These are phyloP conservation scores for Zingel zingel DNA, from an alignment of 2,113 vertebrate species.

Conservation along the genomic window DNA sequence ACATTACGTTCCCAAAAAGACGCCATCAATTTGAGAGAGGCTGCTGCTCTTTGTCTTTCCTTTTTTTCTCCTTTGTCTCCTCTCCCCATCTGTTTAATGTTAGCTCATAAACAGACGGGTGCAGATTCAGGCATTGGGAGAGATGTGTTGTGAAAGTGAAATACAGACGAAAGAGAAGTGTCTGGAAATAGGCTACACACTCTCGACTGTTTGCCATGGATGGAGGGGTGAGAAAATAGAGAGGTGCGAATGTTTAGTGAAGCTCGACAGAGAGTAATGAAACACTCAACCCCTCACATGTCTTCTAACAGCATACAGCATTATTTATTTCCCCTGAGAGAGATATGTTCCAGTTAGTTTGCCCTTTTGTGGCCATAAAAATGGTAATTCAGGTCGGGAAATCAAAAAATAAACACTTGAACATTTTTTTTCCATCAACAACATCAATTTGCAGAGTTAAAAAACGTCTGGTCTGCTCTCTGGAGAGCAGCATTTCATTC, in stretches of 20 bases:
- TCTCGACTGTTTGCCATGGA: conserved; percentile 50
- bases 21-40: conserved; percentile 35
- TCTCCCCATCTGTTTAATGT: conserved; percentile 66
- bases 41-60: conserved; percentile 35
- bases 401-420: background rate
- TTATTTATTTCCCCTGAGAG: background rate
- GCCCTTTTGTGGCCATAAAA: background rate
- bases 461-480: background rate
- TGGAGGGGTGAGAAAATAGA: conserved; percentile 46
- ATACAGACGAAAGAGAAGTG: conserved; percentile 42
- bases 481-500: background rate
- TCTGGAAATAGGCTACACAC: conserved; percentile 15
- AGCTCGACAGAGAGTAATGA: conserved; percentile 45
- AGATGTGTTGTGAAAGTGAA: conserved; percentile 53
- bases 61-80: conserved; percentile 11
- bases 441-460: background rate
- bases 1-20: conserved; percentile 25
- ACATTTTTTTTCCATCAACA: background rate
- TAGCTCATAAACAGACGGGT: conserved; percentile 59
- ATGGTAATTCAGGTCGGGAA: background rate
- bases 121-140: conserved; percentile 49
- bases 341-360: background rate
- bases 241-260: conserved; percentile 35
- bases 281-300: conserved; percentile 8
- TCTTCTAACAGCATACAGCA: conserved; percentile 22